Base-by-base conservation (phyloP, 2,888 invertebrate genomes). In the Apodemia duryi region DNA sequence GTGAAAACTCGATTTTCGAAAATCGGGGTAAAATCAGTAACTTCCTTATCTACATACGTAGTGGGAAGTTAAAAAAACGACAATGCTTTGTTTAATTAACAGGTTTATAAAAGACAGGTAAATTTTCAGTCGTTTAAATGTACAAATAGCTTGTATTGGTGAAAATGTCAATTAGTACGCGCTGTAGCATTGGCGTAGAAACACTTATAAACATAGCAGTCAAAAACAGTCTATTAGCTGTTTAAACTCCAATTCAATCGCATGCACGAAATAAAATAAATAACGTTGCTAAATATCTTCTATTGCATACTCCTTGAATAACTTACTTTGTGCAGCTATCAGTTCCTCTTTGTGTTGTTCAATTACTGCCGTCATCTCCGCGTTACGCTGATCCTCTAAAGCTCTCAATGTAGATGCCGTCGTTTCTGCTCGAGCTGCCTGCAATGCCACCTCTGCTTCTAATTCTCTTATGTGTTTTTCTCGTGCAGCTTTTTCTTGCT, bases 391-490 rank as follows among this genome's bases (percentile, higher is more conserved):
- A 28, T 88, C 85, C 64, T 89, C 90, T 2, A 82, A 73, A 29
- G 80, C 81, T 2, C 81, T 79, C 51, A 88, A 72, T 41, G 88
- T 81, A 2, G 82, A 77, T 0, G 85, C 82, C 7, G 88, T 83
- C n/a, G 88, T 81, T 54, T 89, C 90, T 0, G 87, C 86, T 9
- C 89, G 84, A 3, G 83, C 85, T 7, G 72, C 70, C 67, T 88
- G 85, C 52, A 89, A 76, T 60, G 83, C 85, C 54, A 84, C 74
- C 67, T 91, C 90, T 9, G 86, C 84, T 70, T 92, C 89, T 38
- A 92, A 72, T 32, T 87, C 83, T 43, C 84, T 83, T 71, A 93
- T 93, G 76, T 92, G 93, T 78, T 93, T 93, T 73, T 90, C 89
- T 71, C 92, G 91, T 38, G 80, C 78, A 70, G 87, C 81, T 73